Conservation (phyloP, 2,113 vertebrate species). For the Empidonax alnorum region DNA sequence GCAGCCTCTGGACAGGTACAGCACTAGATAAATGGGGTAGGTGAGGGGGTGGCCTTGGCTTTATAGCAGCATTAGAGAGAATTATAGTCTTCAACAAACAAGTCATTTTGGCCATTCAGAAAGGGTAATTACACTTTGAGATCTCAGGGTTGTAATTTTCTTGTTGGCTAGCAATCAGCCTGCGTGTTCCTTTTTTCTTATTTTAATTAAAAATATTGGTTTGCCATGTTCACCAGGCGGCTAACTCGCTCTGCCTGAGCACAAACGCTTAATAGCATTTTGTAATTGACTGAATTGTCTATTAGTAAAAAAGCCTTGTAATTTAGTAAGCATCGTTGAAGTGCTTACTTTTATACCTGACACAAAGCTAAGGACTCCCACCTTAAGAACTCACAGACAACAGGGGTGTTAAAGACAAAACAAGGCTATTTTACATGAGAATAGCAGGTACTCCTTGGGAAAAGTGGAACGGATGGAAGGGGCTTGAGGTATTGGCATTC, state of each 20-base stretch:
- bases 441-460: neutral
- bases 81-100: neutral
- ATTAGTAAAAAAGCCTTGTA: neutral
- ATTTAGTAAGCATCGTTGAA: neutral
- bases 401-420: neutral
- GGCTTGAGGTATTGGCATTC: neutral
- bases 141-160: slow-evolving; percentile 1
- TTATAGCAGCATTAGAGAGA: neutral
- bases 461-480: neutral
- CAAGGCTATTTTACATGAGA: neutral
- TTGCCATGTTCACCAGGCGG: neutral
- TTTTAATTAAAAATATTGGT: slow-evolving; percentile 47
- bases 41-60: neutral
- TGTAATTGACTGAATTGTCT: slow-evolving; percentile 3
- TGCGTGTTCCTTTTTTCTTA: neutral
- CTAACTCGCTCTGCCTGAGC: neutral
- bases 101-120: neutral
- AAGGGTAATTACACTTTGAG: slow-evolving; percentile 7
- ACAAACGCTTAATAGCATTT: neutral
- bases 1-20: neutral
- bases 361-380: neutral
- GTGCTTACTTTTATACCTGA: neutral
- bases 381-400: neutral
- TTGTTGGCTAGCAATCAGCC: neutral
- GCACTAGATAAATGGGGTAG: neutral